Evolutionary conservation across 2,888 invertebrate genomes (phyloP), one percentile per base, ranked within the genome.

Genomic region (Nomada ferruginata): DNA sequence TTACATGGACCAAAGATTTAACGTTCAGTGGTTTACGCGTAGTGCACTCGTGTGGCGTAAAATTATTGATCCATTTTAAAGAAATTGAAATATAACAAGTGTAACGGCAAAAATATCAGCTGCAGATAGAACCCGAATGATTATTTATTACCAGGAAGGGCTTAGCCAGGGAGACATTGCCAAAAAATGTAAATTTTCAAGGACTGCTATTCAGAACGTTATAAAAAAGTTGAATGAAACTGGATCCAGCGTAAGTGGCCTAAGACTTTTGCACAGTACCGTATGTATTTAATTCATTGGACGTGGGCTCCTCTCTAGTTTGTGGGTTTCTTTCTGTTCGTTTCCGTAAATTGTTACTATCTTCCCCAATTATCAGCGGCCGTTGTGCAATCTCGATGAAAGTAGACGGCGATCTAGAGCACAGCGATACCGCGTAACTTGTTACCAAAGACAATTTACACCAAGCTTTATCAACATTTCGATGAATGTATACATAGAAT

Each of bases 161-260:
- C 36, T 36, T 9, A 36, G 36, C 36, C 36, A 23, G 10, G 26
- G 15, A 57, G 57, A 57, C 15, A 57, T 57, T 57, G 57, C 20
- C 57, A 57, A 26, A 57, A 57, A 57, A 57, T 57, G 2, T 57
- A 26, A 57, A 57, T 57, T 57, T 57, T 57, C 57, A 26, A 57
- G 57, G 26, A 23, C 20, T 23, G 26, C 57, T 3, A 57, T 57
- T 57, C 57, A 57, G 26, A 26, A 26, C 26, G 15, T 15, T 26
- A 57, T 57, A 26, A 26, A 57, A 57, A 26, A 57, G 26, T 26
- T 57, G 3, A 57, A 57, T 26, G 57, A 57, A 57, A 57, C 57
- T 57, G 13, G 11, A 26, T 57, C 36, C 7, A 36, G 5, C 7
- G 36, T 36, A 36, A 36, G 36, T 36, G 36, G 36, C 0, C 36